These are phyloP conservation scores for Boloria euphrosyne DNA, from an alignment of 2,888 invertebrate genomes.

Conservation along the genomic window DNA sequence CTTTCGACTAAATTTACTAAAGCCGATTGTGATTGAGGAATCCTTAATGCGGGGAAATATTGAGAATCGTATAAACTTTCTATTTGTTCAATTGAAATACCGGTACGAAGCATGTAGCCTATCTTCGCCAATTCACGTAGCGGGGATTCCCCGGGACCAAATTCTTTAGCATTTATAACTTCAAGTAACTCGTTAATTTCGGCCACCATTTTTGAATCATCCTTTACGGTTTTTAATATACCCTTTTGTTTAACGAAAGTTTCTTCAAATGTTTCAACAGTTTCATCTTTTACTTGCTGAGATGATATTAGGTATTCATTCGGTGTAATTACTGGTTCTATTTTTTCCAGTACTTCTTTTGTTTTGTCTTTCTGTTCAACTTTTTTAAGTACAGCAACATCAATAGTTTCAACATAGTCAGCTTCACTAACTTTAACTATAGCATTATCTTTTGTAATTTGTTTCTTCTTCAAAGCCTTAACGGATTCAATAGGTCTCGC, in stretches of 20 bases:
- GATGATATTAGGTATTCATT: slow-evolving; percentile 83
- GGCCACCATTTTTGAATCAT: slow-evolving; percentile 83
- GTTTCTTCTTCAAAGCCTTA: slow-evolving; percentile 77
- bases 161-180: slow-evolving; percentile 88
- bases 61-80: slow-evolving; percentile 90
- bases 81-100: slow-evolving; percentile 88
- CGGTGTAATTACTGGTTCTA: slow-evolving; percentile 76
- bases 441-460: slow-evolving; percentile 69
- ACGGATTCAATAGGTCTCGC: slow-evolving; percentile 82
- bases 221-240: slow-evolving; percentile 78
- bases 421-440: slow-evolving; percentile 80
- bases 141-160: slow-evolving; percentile 90
- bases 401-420: slow-evolving; percentile 83
- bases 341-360: slow-evolving; percentile 67
- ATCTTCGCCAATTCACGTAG: slow-evolving; percentile 91
- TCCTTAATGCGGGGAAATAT: slow-evolving; percentile 89
- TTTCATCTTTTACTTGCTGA: slow-evolving; percentile 82
- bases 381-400: slow-evolving; percentile 84
- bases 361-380: slow-evolving; percentile 78
- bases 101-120: slow-evolving; percentile 88
- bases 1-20: slow-evolving; percentile 92
- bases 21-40: slow-evolving; percentile 92
- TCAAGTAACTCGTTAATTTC: slow-evolving; percentile 90
- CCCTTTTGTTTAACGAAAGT: slow-evolving; percentile 81
- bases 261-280: slow-evolving; percentile 77